A percentile compares a stretch with the other conserved stretches of the same genome.
These are phyloP conservation scores for Columbina picui DNA, from an alignment of 2,113 vertebrate species.

Conservation along the genomic window DNA sequence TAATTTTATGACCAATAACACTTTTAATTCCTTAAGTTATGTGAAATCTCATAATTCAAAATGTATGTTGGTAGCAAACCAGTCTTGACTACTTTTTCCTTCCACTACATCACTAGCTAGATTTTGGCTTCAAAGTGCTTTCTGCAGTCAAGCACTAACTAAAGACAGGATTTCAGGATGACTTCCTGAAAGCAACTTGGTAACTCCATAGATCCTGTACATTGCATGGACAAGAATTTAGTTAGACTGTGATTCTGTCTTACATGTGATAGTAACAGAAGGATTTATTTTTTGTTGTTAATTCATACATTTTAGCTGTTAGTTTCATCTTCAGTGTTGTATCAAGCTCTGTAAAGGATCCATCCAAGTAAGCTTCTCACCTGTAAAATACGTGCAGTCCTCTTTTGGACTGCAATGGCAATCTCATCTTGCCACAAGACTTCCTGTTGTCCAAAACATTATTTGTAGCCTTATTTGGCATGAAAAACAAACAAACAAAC, in stretches of 20 bases:
- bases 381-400: not conserved
- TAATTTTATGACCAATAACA: not conserved
- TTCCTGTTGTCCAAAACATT: not conserved
- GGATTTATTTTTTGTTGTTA: not conserved
- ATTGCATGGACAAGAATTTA: not conserved
- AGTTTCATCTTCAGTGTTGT: not conserved
- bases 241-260: not conserved
- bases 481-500: not conserved
- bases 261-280: not conserved
- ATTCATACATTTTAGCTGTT: not conserved
- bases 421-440: not conserved
- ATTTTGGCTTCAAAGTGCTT: not conserved
- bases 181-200: not conserved
- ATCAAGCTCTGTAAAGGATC: not conserved
- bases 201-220: not conserved
- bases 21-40: not conserved
- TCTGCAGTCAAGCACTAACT: not conserved
- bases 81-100: not conserved
- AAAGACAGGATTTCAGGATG: not conserved
- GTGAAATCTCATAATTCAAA: not conserved
- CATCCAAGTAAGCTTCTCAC: not conserved
- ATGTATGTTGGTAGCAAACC: not conserved
- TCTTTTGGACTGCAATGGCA: not conserved
- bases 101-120: not conserved
- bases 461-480: not conserved